Conservation (phyloP, 92 coral and sea anemone species). For the Palythoa grandis region DNA sequence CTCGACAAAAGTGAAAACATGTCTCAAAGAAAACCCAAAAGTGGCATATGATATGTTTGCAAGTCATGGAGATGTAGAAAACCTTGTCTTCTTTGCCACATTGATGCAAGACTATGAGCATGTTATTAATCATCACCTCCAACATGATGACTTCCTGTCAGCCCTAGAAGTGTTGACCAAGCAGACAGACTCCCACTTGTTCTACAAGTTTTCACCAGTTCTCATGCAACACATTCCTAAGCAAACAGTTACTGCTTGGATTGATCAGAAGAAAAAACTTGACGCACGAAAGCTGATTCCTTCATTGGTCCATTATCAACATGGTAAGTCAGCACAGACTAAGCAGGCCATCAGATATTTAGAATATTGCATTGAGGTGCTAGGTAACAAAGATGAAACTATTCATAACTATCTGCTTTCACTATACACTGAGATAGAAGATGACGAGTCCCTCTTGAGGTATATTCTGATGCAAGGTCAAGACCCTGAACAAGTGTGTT, state of each 20-base stretch:
- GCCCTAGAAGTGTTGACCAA: constrained; percentile 90
- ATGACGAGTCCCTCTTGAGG: constrained; percentile 80
- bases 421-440: constrained; percentile 79
- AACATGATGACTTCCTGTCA: constrained; percentile 88
- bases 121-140: constrained; percentile 93
- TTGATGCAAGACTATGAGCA: constrained; percentile 98
- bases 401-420: constrained; percentile 95
- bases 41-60: constrained; percentile 96
- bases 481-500: constrained; percentile 82
- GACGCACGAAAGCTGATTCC: constrained; percentile 93
- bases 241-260: constrained; percentile 97
- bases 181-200: constrained; percentile 93
- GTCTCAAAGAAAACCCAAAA: constrained; percentile 90
- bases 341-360: constrained; percentile 91
- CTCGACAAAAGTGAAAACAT: constrained; percentile 78
- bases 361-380: constrained; percentile 89
- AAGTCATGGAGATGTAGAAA: constrained; percentile 98
- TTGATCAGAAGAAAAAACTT: constrained; percentile 88
- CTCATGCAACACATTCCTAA: constrained; percentile 97
- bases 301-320: constrained; percentile 89
- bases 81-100: constrained; percentile 92
- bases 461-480: constrained; percentile 92
- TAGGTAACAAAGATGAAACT: constrained; percentile 88
- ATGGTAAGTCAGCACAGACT: constrained; percentile 80
- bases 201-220: constrained; percentile 97